phyloP scores from a whole-genome alignment of 30 jellyfish, hydroid and myxozoan genomes.

The Rhopilema esculentum region DNA sequence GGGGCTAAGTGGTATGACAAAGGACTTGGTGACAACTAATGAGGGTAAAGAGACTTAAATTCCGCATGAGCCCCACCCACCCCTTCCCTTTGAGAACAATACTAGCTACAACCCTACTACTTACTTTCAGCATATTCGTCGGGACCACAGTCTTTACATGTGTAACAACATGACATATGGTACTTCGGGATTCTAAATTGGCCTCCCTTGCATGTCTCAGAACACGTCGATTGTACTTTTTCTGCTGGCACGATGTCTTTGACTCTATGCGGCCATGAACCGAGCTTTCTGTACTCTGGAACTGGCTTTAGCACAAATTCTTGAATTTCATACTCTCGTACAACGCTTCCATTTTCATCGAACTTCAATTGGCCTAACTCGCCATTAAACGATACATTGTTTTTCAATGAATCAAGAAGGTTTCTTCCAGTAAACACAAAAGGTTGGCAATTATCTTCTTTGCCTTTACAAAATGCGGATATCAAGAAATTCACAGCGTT shows the following conservation, averaged over 20 bases:
- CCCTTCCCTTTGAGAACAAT: too few species aligned
- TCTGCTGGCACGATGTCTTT: not conserved
- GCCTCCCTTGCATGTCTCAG: conserved; percentile 47
- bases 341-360: conserved; percentile 80
- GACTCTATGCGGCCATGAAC: conserved; percentile 57
- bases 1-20: not conserved
- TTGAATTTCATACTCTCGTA: conserved; percentile 67
- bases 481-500: conserved; percentile 40
- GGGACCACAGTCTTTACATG: conserved; percentile 58
- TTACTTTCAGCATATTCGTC: conserved; percentile 58
- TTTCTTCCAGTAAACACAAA: conserved; percentile 14
- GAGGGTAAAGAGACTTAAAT: too few species aligned
- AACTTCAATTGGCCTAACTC: conserved; percentile 61
- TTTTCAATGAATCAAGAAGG: conserved; percentile 17
- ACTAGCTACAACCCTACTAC: not conserved
- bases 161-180: conserved; percentile 66
- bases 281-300: conserved; percentile 40
- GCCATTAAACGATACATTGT: conserved; percentile 62
- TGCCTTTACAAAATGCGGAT: not conserved
- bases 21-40: not conserved
- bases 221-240: conserved; percentile 52
- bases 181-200: conserved; percentile 23
- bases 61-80: too few species aligned
- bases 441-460: not conserved
- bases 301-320: conserved; percentile 27